Percentiles rank a stretch among this genome's conserved stretches.
Evolutionary conservation across 2,113 vertebrate genomes (phyloP).

Genomic region (Tetraodon nigroviridis): DNA sequence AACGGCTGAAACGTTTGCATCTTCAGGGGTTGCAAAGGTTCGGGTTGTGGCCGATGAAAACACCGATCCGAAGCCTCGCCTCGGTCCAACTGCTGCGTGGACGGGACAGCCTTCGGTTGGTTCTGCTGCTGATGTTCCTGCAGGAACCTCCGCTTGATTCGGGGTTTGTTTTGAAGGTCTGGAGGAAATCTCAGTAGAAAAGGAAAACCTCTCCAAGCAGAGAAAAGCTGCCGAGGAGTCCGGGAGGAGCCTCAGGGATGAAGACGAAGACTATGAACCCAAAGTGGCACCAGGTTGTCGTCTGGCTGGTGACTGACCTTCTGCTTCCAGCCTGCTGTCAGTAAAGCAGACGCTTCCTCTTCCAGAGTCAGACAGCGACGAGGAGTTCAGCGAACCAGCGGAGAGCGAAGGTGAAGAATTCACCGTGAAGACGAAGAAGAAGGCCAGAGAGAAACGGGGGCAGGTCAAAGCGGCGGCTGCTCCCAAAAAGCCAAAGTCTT

Average conservation of each 20-base stretch:
- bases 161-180: slow-evolving; percentile 63
- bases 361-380: slow-evolving; percentile 71
- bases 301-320: neutral
- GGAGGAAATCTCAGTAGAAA: slow-evolving; percentile 69
- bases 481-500: slow-evolving; percentile 66
- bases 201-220: slow-evolving; percentile 2
- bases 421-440: slow-evolving; percentile 55
- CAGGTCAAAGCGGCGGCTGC: slow-evolving; percentile 21
- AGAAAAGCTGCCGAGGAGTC: slow-evolving; percentile 11
- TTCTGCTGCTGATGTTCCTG: neutral
- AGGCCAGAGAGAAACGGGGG: slow-evolving; percentile 40
- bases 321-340: neutral
- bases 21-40: slow-evolving; percentile 36
- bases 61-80: slow-evolving; percentile 25
- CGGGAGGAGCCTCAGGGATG: slow-evolving; percentile 31
- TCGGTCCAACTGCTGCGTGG: slow-evolving; percentile 83
- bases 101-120: slow-evolving; percentile 73
- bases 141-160: neutral
- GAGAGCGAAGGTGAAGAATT: slow-evolving; percentile 77
- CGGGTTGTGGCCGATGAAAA: slow-evolving; percentile 44
- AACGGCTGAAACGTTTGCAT: neutral
- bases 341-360: neutral
- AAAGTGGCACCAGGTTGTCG: slow-evolving; percentile 63
- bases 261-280: slow-evolving; percentile 68
- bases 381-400: slow-evolving; percentile 69